Conservation (phyloP, 2,113 vertebrate species). For the Sarotherodon lohbergeri region DNA sequence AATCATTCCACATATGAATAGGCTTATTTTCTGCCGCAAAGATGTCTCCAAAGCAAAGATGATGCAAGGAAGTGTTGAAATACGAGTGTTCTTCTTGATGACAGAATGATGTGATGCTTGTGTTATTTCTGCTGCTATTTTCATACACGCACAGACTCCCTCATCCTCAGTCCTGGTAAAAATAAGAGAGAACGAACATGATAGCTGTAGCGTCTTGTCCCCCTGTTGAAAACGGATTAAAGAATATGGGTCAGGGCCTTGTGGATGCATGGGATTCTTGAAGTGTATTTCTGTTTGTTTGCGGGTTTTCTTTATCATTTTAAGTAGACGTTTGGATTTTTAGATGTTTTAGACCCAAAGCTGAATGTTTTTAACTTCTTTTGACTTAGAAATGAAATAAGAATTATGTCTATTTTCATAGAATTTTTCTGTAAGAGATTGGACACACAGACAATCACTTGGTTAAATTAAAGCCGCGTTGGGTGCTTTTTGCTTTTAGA, state of each 20-base stretch:
- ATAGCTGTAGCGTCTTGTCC: slow-evolving; percentile 6
- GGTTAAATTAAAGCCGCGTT: background rate
- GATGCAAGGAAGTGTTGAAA: slow-evolving; percentile 52
- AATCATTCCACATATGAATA: slow-evolving; percentile 45
- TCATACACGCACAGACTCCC: background rate
- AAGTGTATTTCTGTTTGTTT: slow-evolving; percentile 19
- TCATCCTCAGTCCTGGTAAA: slow-evolving; percentile 5
- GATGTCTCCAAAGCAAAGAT: slow-evolving; percentile 22
- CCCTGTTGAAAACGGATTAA: slow-evolving; percentile 34
- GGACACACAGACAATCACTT: background rate
- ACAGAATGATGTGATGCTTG: slow-evolving; percentile 46
- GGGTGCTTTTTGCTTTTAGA: background rate
- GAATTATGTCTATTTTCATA: background rate
- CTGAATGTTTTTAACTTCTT: background rate
- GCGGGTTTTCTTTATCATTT: background rate
- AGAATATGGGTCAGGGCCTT: slow-evolving; percentile 46
- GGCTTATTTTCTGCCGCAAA: slow-evolving; percentile 49
- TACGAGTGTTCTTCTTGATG: slow-evolving; percentile 21
- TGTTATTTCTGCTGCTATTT: slow-evolving; percentile 49
- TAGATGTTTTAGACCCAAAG: background rate
- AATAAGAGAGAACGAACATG: slow-evolving; percentile 22
- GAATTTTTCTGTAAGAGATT: background rate
- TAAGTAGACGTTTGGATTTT: background rate
- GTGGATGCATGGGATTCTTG: background rate
- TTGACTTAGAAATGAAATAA: background rate